phyloP scores from a whole-genome alignment of 2,888 invertebrate genomes.

The Drosophila setosimentum region DNA sequence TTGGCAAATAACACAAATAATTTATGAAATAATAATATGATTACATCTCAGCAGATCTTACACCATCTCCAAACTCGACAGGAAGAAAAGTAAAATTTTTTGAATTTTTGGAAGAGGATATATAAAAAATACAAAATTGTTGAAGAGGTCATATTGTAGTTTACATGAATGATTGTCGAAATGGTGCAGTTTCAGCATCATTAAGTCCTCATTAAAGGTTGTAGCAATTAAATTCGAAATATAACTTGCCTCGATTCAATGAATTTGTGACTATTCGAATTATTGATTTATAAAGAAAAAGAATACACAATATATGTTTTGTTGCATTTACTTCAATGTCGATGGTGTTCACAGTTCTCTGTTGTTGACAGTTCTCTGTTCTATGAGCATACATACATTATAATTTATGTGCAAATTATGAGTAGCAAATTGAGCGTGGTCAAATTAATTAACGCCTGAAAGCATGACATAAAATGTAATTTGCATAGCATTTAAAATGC shows the following conservation, averaged over 20 bases:
- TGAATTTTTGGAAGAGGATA: no score
- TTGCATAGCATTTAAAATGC: not conserved
- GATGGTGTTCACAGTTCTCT: constrained; percentile 9
- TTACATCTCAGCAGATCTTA: not conserved
- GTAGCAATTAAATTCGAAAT: no score
- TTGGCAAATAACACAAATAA: not conserved
- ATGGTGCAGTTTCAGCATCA: not conserved
- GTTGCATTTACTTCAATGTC: constrained; percentile 13
- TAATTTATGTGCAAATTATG: constrained; percentile 26
- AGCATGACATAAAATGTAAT: constrained; percentile 9
- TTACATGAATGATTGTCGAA: not conserved
- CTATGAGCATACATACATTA: constrained; percentile 34
- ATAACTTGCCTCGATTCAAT: not conserved
- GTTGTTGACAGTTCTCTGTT: constrained; percentile 13
- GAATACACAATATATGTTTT: constrained; percentile 3
- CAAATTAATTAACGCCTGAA: constrained; percentile 37
- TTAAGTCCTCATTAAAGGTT: no score
- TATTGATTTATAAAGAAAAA: not conserved
- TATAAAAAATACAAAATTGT: not conserved
- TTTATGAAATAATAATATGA: not conserved
- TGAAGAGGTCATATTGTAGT: not conserved
- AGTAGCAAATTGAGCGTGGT: constrained; percentile 37
- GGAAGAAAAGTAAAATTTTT: not conserved
- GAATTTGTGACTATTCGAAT: not conserved
- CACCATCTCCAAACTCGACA: not conserved